Evolutionary conservation across 2,888 invertebrate genomes (phyloP).

Genomic region (Carpatolechia fugitivella): DNA sequence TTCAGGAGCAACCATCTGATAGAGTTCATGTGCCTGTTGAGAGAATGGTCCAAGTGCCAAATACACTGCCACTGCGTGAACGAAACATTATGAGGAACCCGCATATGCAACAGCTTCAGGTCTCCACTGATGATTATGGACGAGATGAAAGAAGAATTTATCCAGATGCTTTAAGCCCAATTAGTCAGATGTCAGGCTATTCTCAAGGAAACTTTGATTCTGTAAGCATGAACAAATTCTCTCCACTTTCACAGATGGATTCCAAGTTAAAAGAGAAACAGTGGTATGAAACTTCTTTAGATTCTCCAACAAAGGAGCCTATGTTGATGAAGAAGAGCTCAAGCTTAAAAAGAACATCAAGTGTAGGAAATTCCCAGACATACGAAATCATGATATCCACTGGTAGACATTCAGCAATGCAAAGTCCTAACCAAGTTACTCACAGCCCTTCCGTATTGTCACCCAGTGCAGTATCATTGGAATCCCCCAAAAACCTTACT

Average conservation of each 20-base stretch:
- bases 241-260: conserved; percentile 63
- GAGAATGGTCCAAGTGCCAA: conserved; percentile 55
- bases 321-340: conserved; percentile 63
- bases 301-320: conserved; percentile 72
- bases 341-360: conserved; percentile 75
- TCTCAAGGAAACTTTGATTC: conserved; percentile 64
- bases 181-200: conserved; percentile 66
- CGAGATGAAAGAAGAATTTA: conserved; percentile 54
- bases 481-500: conserved; percentile 90
- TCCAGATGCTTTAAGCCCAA: conserved; percentile 61
- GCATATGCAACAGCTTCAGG: conserved; percentile 63
- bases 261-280: conserved; percentile 79
- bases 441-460: conserved; percentile 62
- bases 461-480: conserved; percentile 79
- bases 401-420: conserved; percentile 68
- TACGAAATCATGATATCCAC: conserved; percentile 67
- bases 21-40: conserved; percentile 52
- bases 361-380: conserved; percentile 75
- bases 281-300: conserved; percentile 85
- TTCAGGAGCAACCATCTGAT: conserved; percentile 55
- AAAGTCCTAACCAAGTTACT: conserved; percentile 59
- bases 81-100: conserved; percentile 60
- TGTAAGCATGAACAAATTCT: conserved; percentile 64
- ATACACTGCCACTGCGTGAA: conserved; percentile 64
- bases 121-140: conserved; percentile 65